Conservation (phyloP, 2,888 invertebrate species). For the Pseudococcus viburni region DNA sequence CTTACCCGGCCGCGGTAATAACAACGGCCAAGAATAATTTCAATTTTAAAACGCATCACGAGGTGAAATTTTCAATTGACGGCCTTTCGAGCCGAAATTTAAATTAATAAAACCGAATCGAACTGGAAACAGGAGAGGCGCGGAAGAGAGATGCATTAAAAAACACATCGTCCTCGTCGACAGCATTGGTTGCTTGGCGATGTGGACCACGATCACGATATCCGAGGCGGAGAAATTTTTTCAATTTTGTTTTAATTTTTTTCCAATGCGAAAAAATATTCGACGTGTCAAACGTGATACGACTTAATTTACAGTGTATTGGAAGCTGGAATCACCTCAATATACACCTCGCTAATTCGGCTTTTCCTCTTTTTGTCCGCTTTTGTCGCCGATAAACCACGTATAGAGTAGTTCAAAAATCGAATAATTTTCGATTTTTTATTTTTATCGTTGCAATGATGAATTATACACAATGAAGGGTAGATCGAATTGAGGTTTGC, state of each 20-base stretch:
- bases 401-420: too few relatives aligned
- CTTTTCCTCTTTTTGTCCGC: not conserved
- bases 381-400: too few relatives aligned
- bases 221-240: not conserved
- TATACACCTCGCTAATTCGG: too few relatives aligned
- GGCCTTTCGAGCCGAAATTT: slow-evolving; percentile 2
- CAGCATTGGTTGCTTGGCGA: not conserved
- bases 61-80: slow-evolving; percentile 9
- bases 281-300: slow-evolving; percentile 17
- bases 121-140: not conserved
- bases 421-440: too few relatives aligned
- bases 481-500: too few relatives aligned
- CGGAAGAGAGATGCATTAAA: not conserved
- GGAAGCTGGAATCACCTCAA: not conserved
- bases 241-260: slow-evolving; percentile 19
- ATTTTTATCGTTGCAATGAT: too few relatives aligned
- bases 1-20: not conserved
- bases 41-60: slow-evolving; percentile 19
- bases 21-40: slow-evolving; percentile 1
- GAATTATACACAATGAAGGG: too few relatives aligned
- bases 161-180: not conserved
- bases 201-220: not conserved
- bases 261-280: not conserved
- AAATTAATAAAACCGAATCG: slow-evolving; percentile 14
- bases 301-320: slow-evolving; percentile 28